These are phyloP conservation scores for Anguilla rostrata DNA, from an alignment of 2,113 vertebrate species.

Conservation along the genomic window DNA sequence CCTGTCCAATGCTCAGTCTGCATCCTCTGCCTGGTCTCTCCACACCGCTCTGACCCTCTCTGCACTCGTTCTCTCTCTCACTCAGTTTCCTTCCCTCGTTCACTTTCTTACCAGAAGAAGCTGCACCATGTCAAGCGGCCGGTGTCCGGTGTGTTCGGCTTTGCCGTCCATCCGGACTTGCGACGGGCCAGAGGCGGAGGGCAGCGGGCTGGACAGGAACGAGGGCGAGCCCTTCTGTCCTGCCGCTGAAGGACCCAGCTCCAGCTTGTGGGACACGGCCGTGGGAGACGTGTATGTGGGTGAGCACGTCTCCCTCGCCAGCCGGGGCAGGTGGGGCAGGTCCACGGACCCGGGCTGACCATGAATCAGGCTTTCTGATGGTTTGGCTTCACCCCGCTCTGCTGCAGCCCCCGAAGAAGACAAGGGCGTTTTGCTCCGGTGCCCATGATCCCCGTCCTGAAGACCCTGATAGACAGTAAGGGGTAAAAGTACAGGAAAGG, in stretches of 20 bases:
- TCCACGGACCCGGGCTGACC: constrained; percentile 63
- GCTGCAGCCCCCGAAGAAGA: constrained; percentile 32
- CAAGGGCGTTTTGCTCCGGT: constrained; percentile 72
- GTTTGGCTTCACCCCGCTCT: constrained; percentile 69
- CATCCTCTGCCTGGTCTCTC: background rate
- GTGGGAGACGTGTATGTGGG: constrained; percentile 73
- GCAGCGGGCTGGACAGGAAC: constrained; percentile 59
- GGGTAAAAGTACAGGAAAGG: background rate
- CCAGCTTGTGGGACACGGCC: constrained; percentile 69
- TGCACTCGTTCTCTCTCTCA: background rate
- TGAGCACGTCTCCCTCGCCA: constrained; percentile 59
- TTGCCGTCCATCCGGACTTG: constrained; percentile 76
- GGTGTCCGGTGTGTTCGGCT: constrained; percentile 71
- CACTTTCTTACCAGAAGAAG: constrained; percentile 81
- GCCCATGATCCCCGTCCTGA: constrained; percentile 71
- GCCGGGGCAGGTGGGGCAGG: constrained; percentile 61
- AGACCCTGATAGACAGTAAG: constrained; percentile 56
- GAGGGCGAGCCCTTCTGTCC: constrained; percentile 48
- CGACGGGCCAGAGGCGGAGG: constrained; percentile 50
- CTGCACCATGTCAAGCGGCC: constrained; percentile 94
- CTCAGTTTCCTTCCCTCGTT: background rate
- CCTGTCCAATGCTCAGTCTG: too few relatives aligned
- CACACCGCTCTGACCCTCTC: background rate
- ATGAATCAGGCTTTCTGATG: constrained; percentile 64
- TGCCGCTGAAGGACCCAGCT: constrained; percentile 64